Conservation (phyloP, 2,797 vertebrate species). For the Myripristis murdjan region DNA sequence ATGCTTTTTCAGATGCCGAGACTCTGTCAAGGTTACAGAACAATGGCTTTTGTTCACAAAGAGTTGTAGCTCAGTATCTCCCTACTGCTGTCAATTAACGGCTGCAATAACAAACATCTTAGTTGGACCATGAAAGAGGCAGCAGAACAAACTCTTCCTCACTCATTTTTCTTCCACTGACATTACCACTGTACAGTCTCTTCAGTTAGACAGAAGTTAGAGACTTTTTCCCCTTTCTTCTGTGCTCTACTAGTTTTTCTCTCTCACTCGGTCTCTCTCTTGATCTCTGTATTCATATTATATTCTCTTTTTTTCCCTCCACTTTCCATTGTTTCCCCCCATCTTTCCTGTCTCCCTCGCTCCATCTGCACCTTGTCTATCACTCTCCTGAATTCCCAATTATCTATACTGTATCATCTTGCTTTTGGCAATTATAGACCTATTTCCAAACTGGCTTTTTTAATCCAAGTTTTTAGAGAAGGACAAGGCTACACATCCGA, state of each 20-base stretch:
- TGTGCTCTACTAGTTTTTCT: background rate
- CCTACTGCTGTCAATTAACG: constrained; percentile 10
- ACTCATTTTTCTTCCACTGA: constrained; percentile 13
- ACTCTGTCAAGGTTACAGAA: constrained; percentile 33
- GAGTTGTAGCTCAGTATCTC: constrained; percentile 22
- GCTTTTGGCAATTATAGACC: constrained; percentile 12
- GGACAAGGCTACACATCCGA: constrained; percentile 9
- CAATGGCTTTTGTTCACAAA: constrained; percentile 10
- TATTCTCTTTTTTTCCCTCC: constrained; percentile 4
- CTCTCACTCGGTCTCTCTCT: background rate
- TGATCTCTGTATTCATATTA: background rate
- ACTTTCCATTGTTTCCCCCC: background rate
- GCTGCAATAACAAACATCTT: constrained; percentile 9
- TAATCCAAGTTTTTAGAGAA: background rate
- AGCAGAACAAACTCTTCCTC: constrained; percentile 14
- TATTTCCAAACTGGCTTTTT: constrained; percentile 5
- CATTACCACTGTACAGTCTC: background rate
- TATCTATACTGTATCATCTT: too few relatives aligned
- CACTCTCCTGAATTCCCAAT: constrained; percentile 27
- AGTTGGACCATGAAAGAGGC: constrained; percentile 10
- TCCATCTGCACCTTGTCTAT: background rate
- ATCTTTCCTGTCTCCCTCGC: constrained; percentile 21
- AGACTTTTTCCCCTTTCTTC: background rate
- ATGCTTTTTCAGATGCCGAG: background rate
- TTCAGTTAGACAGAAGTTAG: constrained; percentile 1